Evolutionary conservation across 2,113 vertebrate genomes (phyloP).

Genomic region (Orycteropus afer): DNA sequence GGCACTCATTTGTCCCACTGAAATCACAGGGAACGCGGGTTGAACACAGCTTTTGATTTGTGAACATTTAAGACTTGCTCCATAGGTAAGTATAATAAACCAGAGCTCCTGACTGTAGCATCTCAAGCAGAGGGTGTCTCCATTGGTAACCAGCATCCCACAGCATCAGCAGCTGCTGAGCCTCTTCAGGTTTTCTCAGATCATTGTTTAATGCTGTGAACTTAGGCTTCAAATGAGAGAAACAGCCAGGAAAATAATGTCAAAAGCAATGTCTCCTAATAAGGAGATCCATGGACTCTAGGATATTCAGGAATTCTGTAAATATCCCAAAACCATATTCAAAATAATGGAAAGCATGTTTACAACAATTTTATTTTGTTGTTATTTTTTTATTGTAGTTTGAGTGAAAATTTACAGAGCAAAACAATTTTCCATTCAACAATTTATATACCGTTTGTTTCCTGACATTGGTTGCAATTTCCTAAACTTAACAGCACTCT

Average conservation of each 20-base stretch:
- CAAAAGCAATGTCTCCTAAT: background rate
- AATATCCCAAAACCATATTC: background rate
- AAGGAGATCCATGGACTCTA: background rate
- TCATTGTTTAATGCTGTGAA: background rate
- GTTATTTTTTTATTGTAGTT: too few relatives aligned
- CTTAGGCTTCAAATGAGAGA: background rate
- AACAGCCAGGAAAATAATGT: background rate
- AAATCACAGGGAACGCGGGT: background rate
- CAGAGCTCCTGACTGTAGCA: too few relatives aligned
- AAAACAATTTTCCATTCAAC: too few relatives aligned
- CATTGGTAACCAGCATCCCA: background rate
- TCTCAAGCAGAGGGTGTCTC: fast-evolving
- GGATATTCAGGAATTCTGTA: background rate
- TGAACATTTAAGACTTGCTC: background rate
- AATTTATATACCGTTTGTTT: too few relatives aligned
- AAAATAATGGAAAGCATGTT: background rate
- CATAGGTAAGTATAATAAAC: background rate
- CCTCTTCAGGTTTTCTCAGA: background rate
- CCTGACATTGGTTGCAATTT: too few relatives aligned
- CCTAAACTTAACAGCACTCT: too few relatives aligned
- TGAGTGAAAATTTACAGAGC: too few relatives aligned
- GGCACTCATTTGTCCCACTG: background rate
- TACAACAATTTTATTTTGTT: too few relatives aligned
- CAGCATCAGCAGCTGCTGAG: background rate
- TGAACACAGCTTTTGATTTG: background rate